Base-by-base conservation (phyloP, 2,113 vertebrate genomes). In the Periophthalmus modestus region DNA sequence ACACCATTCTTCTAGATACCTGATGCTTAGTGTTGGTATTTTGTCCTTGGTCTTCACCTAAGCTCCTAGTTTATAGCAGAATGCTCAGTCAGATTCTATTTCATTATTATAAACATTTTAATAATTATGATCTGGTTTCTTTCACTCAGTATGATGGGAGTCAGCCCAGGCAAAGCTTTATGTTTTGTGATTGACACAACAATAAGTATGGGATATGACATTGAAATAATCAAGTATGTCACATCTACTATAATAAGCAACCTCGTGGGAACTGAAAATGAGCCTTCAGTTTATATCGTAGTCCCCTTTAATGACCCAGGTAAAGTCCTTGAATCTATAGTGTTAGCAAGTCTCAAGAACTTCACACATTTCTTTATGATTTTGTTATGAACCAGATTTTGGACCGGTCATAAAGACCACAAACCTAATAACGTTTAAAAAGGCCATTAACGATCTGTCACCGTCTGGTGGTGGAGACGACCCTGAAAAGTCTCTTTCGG, bases 231-330 rank as follows among this genome's bases (percentile, higher is more conserved):
- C 14, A 3, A 36, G 10, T 12, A 0, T 19, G 4, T 12, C 16
- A n/a, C 48, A n/a, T 0, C 5, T 18, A 19, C 2, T 12, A 36
- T 69, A 34, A 55, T 69, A 33, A 36, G 7, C 5, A 13, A 28
- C 28, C 24, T 33, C 7, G 13, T 52, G 46, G 66, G 66, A 68
- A 68, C 47, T 34, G 18, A 0, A 13, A 52, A 69, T 2, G 18
- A 54, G 18, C 68, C 48, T 19, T 55, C 68, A n/a, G 48, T 69
- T 69, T 69, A 69, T 50, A 39, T 69, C n/a, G 50, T 69, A 34
- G 68, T 69, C 24, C 28, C 68, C 1, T 69, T 55, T 34, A 69
- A 54, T 54, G 68, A 69, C 39, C 65, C 65, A 67, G 43, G 65
- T 67, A 66, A 66, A 46, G 39, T 23, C 9, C 13, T 46, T 47